phyloP scores from a whole-genome alignment of 2,888 invertebrate species.

The Maniola hyperantus region DNA sequence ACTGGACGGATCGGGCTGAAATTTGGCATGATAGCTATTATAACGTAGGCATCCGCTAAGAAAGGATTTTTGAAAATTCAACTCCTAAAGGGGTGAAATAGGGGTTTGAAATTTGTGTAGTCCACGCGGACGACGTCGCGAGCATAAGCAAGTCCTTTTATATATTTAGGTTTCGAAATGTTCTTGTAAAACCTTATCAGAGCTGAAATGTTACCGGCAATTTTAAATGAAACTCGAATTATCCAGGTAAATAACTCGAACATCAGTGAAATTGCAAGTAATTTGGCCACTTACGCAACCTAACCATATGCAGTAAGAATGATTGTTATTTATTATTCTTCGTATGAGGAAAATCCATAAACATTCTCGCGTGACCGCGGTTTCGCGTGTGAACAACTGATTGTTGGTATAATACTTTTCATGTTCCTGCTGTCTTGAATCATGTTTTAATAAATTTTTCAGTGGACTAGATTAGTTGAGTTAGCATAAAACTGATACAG shows the following conservation, averaged over 20 bases:
- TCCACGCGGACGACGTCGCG: no score
- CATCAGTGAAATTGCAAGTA: conserved; percentile 31
- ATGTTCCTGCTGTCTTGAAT: conserved; percentile 2
- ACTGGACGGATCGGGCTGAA: no score
- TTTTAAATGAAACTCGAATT: no score
- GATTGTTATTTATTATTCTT: conserved; percentile 14
- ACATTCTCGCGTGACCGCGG: conserved; percentile 14
- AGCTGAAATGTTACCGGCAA: no score
- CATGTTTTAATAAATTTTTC: conserved; percentile 9
- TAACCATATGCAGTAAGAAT: conserved; percentile 10
- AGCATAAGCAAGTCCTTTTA: no score
- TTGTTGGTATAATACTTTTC: neutral
- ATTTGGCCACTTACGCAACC: neutral
- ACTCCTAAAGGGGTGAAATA: no score
- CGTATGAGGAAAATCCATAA: conserved; percentile 20
- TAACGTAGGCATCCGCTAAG: no score
- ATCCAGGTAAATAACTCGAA: neutral
- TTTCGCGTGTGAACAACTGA: conserved; percentile 16
- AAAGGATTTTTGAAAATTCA: no score
- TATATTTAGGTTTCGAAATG: no score
- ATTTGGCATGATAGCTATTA: no score
- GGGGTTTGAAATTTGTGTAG: no score
- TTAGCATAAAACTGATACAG: neutral
- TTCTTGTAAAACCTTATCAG: no score
- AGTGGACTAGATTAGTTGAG: neutral